phyloP scores from a whole-genome alignment of 2,797 vertebrate genomes.

The Siniperca obscura region DNA sequence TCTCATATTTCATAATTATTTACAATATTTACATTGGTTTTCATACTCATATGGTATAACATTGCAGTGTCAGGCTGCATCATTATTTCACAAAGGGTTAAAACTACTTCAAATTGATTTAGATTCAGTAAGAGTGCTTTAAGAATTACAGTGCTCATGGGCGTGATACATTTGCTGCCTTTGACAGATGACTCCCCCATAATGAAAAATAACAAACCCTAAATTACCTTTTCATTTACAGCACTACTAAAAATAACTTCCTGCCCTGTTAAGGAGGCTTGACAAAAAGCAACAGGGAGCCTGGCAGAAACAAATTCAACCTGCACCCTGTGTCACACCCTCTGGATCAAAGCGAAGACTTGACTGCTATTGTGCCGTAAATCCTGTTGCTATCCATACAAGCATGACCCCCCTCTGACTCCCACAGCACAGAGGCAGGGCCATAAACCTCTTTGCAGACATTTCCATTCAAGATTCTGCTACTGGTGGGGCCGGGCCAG shows the following conservation, averaged over 20 bases:
- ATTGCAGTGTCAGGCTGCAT: background rate
- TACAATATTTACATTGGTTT: background rate
- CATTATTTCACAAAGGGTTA: background rate
- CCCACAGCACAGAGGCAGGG: conserved; percentile 47
- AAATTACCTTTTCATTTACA: conserved; percentile 39
- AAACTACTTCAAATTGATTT: conserved; percentile 7
- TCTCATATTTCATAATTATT: background rate
- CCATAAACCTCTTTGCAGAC: conserved; percentile 62
- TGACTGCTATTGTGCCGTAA: conserved; percentile 77
- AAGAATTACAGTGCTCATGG: conserved; percentile 1
- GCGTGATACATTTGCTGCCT: background rate
- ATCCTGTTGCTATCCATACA: conserved; percentile 82
- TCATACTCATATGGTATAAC: background rate
- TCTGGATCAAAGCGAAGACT: conserved; percentile 73
- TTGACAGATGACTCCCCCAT: conserved; percentile 13
- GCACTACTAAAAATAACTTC: conserved; percentile 45
- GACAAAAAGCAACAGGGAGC: conserved; percentile 51
- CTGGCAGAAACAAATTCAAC: conserved; percentile 53
- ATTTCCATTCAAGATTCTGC: conserved; percentile 64
- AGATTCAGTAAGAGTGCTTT: background rate
- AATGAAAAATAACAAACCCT: conserved; percentile 42
- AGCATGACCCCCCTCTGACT: conserved; percentile 78
- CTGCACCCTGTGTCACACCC: conserved; percentile 61
- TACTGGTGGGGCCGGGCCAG: conserved; percentile 39
- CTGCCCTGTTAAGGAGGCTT: conserved; percentile 39